Percentiles rank a stretch among this genome's conserved stretches.
These are phyloP conservation scores for Callaeas wilsoni DNA, from an alignment of 2,113 vertebrate species.

Conservation along the genomic window DNA sequence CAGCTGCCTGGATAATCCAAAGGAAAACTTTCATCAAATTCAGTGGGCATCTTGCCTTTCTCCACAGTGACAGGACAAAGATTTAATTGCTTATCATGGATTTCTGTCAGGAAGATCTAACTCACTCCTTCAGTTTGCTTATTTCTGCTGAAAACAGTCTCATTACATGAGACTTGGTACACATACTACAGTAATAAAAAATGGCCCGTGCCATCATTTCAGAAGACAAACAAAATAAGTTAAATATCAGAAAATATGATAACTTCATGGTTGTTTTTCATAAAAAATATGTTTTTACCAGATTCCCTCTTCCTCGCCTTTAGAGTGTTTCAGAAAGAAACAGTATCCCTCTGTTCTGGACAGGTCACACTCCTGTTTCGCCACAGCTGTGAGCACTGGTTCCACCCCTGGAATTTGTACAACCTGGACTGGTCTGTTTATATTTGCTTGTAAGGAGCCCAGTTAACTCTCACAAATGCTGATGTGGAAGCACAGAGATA, in stretches of 20 bases:
- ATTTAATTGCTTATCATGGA: not conserved
- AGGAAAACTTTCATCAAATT: not conserved
- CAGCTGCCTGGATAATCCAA: not conserved
- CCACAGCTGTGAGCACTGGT: not conserved
- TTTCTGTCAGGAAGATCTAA: not conserved
- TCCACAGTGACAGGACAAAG: not conserved
- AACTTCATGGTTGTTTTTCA: not conserved
- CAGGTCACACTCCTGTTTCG: not conserved
- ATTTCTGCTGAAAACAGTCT: conserved; percentile 23
- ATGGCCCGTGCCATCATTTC: not conserved
- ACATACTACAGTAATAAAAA: not conserved
- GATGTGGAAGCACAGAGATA: not conserved
- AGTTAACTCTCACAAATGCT: not conserved
- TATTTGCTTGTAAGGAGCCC: not conserved
- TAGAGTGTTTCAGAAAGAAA: not conserved
- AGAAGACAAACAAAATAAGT: not conserved
- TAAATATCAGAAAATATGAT: not conserved
- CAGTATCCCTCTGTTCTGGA: not conserved
- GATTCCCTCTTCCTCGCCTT: not conserved
- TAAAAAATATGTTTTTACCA: not conserved
- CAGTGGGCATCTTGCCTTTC: not conserved
- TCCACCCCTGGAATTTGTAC: not conserved
- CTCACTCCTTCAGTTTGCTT: not conserved
- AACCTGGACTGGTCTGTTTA: not conserved
- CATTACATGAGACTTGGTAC: not conserved